Conservation (phyloP, 2,797 vertebrate genomes). For the Pipistrellus pipistrellus region DNA sequence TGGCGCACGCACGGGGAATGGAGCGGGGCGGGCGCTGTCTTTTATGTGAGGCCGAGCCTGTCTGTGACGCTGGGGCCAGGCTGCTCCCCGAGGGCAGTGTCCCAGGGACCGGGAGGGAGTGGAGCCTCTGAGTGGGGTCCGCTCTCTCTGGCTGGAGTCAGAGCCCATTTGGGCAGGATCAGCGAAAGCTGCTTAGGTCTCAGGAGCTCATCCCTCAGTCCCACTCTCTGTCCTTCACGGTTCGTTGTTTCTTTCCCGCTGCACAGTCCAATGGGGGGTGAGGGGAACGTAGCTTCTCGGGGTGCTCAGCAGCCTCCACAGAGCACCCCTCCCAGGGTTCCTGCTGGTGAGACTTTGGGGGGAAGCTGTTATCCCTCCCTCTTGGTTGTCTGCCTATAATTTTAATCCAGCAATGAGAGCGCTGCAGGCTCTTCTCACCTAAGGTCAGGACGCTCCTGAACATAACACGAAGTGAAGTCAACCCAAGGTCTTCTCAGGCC, state of each 20-base stretch:
- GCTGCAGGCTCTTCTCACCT: neutral
- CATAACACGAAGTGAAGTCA: neutral
- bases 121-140: neutral
- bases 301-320: accelerated
- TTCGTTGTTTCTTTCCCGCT: accelerated
- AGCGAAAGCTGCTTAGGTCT: neutral
- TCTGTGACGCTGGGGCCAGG: neutral
- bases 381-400: neutral
- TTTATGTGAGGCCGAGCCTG: neutral
- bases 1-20: neutral
- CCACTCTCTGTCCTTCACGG: accelerated
- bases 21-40: neutral
- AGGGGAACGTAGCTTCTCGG: accelerated
- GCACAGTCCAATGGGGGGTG: neutral
- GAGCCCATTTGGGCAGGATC: neutral
- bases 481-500: neutral
- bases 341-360: neutral
- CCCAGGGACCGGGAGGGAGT: neutral
- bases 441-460: neutral
- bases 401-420: neutral
- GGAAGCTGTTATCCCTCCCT: neutral
- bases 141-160: neutral
- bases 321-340: neutral
- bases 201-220: neutral
- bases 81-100: neutral